phyloP scores from a whole-genome alignment of 2,113 vertebrate genomes.

The Toxotes chatareus region DNA sequence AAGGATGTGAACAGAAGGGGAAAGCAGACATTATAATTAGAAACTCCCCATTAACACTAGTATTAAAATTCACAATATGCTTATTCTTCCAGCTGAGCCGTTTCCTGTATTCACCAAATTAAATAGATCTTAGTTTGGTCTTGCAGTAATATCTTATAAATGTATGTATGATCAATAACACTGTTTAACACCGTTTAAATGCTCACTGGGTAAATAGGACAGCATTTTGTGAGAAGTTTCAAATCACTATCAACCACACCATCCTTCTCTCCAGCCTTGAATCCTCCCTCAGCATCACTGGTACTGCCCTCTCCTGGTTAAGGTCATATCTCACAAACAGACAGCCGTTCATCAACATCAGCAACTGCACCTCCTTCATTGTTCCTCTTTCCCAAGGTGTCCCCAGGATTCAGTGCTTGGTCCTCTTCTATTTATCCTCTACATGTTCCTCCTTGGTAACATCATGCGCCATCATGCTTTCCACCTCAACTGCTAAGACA shows the following conservation, averaged over 20 bases:
- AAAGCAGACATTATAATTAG: constrained; percentile 61
- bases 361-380: neutral
- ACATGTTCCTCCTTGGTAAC: neutral
- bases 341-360: neutral
- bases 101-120: constrained; percentile 12
- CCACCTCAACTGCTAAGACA: too few relatives aligned
- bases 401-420: neutral
- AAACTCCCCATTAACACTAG: constrained; percentile 48
- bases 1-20: constrained; percentile 55
- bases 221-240: neutral
- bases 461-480: too few relatives aligned
- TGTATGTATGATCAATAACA: neutral
- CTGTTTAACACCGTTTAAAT: neutral
- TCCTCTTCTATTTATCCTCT: neutral
- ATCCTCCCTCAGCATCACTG: too few relatives aligned
- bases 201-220: neutral
- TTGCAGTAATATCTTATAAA: neutral
- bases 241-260: too few relatives aligned
- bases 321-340: neutral
- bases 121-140: neutral
- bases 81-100: constrained; percentile 33
- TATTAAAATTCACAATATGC: constrained; percentile 35
- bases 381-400: neutral
- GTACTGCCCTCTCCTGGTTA: neutral
- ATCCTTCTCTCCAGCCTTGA: too few relatives aligned